Percentiles rank a stretch among this genome's conserved stretches.
phyloP scores from a whole-genome alignment of 2,113 vertebrate genomes.

The Phyllostomus discolor region DNA sequence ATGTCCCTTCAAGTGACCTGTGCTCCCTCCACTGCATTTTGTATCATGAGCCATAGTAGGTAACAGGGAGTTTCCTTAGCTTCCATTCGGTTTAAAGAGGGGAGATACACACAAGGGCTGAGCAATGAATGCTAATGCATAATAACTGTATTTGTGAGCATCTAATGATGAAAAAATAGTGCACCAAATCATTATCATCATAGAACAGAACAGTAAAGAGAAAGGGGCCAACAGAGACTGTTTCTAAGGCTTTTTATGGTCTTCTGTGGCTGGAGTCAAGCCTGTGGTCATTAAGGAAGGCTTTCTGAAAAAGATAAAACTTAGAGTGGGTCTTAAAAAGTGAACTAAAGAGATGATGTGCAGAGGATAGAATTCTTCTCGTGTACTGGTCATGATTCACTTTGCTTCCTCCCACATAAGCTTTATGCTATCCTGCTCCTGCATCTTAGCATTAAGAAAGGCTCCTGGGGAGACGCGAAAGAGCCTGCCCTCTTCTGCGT shows the following conservation, averaged over 20 bases:
- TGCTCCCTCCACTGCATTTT: not conserved
- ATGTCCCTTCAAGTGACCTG: not conserved
- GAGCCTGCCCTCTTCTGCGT: not conserved
- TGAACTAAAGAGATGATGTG: not conserved
- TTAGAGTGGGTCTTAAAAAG: not conserved
- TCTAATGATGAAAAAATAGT: not conserved
- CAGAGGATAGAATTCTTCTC: not conserved
- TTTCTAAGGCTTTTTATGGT: slow-evolving; percentile 15
- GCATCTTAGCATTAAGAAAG: not conserved
- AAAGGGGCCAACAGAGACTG: not conserved
- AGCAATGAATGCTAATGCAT: not conserved
- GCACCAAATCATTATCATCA: not conserved
- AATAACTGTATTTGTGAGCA: not conserved
- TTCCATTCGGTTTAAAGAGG: not conserved
- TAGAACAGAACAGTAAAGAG: not conserved
- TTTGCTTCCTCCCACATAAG: not conserved
- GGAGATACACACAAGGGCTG: not conserved
- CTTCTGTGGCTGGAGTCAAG: not conserved
- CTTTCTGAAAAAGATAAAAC: not conserved
- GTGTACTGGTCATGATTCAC: not conserved
- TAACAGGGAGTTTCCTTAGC: not conserved
- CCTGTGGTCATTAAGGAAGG: not conserved
- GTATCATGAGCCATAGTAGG: not conserved
- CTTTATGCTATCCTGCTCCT: not conserved
- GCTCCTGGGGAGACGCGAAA: not conserved